Evolutionary conservation across 2,113 vertebrate species (phyloP).

Genomic region (Chaetodon trifascialis): DNA sequence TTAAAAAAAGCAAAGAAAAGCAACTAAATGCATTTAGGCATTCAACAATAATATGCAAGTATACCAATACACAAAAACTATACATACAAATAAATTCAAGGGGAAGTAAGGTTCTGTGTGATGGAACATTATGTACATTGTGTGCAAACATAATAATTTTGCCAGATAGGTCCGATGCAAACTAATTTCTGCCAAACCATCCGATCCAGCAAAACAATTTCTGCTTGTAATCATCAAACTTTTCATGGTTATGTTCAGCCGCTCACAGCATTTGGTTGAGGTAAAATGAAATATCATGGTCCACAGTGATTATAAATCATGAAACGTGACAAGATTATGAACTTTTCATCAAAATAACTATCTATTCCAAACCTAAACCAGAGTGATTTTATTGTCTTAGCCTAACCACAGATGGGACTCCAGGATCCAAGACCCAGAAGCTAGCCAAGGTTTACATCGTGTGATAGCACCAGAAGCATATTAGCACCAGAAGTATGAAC

Average conservation of each 20-base stretch:
- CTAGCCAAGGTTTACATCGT: no score
- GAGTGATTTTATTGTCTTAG: neutral
- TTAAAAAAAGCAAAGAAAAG: neutral
- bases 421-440: neutral
- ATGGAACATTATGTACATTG: no score
- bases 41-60: neutral
- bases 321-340: neutral
- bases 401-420: neutral
- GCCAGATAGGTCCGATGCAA: neutral
- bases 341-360: neutral
- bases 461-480: no score
- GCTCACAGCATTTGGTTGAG: neutral
- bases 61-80: neutral
- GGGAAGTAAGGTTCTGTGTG: neutral
- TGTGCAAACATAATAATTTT: neutral
- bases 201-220: neutral
- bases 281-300: neutral
- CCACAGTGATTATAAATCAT: no score
- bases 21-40: neutral
- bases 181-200: neutral
- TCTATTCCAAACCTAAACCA: neutral
- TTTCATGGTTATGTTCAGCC: neutral
- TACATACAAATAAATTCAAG: neutral
- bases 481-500: no score
- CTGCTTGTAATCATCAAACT: neutral